Percentiles rank a stretch among this genome's conserved stretches.
phyloP scores from a whole-genome alignment of 1,140 invertebrate genomes.

The Trinorchestia longiramus region DNA sequence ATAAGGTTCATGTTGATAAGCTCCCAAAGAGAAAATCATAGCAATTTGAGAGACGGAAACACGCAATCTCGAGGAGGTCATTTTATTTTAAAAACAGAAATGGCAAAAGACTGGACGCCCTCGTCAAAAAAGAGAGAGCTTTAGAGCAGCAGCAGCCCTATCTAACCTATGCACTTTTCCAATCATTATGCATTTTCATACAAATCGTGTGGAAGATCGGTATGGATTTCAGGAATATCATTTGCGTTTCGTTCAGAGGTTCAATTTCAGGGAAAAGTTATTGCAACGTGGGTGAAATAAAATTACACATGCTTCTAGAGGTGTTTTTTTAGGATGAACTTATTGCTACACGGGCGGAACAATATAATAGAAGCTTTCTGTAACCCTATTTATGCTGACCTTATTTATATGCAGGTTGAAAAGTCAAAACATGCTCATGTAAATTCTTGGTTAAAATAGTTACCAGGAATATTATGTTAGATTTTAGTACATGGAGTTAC shows the following conservation, averaged over 20 bases:
- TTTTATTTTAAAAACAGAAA: background rate
- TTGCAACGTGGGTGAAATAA: background rate
- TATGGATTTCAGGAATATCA: background rate
- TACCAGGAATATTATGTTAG: too few relatives aligned
- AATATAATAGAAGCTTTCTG: too few relatives aligned
- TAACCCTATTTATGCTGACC: too few relatives aligned
- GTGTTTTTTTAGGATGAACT: too few relatives aligned
- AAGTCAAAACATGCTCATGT: too few relatives aligned
- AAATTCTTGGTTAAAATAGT: too few relatives aligned
- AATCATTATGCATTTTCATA: background rate
- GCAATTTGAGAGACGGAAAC: background rate
- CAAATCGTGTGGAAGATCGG: background rate
- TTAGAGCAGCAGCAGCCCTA: background rate
- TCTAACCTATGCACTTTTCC: too few relatives aligned
- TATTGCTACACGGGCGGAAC: too few relatives aligned
- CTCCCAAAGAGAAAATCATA: background rate
- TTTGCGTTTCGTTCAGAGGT: background rate
- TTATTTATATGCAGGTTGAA: too few relatives aligned
- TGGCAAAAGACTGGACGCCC: background rate
- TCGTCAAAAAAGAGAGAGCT: background rate
- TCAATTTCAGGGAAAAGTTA: background rate
- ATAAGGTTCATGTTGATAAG: background rate
- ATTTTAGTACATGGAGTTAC: too few relatives aligned
- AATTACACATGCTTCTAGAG: too few relatives aligned
- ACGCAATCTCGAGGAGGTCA: background rate